Evolutionary conservation across 1,140 invertebrate species (phyloP).

Genomic region (Wiebesia pumilae): DNA sequence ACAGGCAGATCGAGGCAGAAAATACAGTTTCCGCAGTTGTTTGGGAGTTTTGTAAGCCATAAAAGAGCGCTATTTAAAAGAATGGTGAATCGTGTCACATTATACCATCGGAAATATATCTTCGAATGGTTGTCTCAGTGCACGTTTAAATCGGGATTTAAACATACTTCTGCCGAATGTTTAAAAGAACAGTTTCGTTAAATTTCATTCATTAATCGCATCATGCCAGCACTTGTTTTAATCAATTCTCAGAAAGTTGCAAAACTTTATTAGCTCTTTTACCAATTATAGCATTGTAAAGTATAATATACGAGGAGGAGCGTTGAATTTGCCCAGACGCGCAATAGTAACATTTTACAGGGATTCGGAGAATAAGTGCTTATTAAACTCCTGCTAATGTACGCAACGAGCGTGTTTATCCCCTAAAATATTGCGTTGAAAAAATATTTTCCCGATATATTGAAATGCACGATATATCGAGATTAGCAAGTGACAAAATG

Average conservation of each 20-base stretch:
- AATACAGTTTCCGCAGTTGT: too few species aligned
- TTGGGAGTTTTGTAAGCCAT: too few species aligned
- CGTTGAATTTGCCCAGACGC: neutral
- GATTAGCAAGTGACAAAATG: too few species aligned
- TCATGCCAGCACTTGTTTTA: neutral
- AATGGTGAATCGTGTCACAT: too few species aligned
- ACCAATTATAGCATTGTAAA: neutral
- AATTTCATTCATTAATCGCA: constrained; percentile 7
- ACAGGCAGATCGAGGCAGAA: too few species aligned
- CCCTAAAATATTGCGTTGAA: neutral
- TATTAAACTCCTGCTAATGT: neutral
- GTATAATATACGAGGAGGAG: neutral
- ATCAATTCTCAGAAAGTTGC: constrained; percentile 32
- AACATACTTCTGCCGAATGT: too few species aligned
- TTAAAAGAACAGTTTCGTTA: neutral
- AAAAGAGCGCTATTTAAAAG: too few species aligned
- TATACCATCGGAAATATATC: too few species aligned
- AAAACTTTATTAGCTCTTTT: neutral
- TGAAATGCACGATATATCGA: too few species aligned
- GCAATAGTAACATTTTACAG: neutral
- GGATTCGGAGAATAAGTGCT: neutral
- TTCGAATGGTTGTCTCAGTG: too few species aligned
- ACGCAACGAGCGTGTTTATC: neutral
- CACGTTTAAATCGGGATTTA: too few species aligned
- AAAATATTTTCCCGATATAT: too few species aligned